Evolutionary conservation across 1,140 invertebrate species (phyloP).

Genomic region (Pollicipes pollicipes): DNA sequence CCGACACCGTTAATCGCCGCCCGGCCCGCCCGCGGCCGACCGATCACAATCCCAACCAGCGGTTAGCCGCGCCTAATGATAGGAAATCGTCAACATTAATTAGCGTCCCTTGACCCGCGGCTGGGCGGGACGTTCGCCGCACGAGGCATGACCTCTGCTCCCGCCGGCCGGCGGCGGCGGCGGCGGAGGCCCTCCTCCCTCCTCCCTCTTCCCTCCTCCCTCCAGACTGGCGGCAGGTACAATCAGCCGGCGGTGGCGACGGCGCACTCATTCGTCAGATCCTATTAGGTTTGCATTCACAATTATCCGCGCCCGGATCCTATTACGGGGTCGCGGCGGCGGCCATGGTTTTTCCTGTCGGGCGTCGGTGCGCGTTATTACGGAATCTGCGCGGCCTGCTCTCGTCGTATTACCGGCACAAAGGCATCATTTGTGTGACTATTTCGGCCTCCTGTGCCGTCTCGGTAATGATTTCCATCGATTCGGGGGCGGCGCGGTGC

Average conservation of each 20-base stretch:
- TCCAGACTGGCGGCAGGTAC: not conserved
- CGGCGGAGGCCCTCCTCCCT: not conserved
- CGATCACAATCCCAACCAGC: not conserved
- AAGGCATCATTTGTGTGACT: not conserved
- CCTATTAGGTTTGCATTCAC: constrained; percentile 1
- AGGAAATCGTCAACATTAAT: constrained; percentile 2
- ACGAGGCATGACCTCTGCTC: not conserved
- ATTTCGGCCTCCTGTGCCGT: not conserved
- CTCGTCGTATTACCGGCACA: not conserved
- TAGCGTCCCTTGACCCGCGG: not conserved
- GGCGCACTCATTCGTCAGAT: not conserved
- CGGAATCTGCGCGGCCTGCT: not conserved
- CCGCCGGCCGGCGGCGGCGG: too few species aligned
- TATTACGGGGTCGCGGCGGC: not conserved
- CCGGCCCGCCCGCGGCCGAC: too few species aligned
- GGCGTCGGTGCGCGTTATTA: not conserved
- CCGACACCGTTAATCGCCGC: not conserved
- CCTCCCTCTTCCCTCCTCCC: not conserved
- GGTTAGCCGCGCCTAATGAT: not conserved
- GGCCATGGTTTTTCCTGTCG: not conserved
- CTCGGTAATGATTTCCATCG: not conserved
- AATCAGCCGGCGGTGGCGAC: not conserved
- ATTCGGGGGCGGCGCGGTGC: not conserved
- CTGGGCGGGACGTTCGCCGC: too few species aligned
- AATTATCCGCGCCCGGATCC: not conserved